Evolutionary conservation across 1,140 invertebrate genomes (phyloP).

Genomic region (Dendrolimus kikuchii): DNA sequence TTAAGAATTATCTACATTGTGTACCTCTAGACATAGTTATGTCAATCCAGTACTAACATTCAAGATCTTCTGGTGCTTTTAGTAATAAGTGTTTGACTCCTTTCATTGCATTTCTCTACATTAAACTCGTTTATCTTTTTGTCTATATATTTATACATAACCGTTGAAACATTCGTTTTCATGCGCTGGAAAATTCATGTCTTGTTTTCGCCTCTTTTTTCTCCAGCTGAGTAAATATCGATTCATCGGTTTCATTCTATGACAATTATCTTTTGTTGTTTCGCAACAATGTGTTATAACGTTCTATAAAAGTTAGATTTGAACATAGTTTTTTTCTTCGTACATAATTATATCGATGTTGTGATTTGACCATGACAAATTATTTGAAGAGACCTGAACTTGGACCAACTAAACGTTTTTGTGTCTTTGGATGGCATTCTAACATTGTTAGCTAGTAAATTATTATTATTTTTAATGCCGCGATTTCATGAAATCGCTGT

Average conservation of each 20-base stretch:
- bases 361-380: constrained; percentile 7
- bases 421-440: background rate
- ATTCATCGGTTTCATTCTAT: constrained; percentile 7
- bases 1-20: constrained; percentile 14
- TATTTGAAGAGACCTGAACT: too few relatives aligned
- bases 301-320: too few relatives aligned
- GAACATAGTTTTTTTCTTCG: too few relatives aligned
- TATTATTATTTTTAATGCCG: background rate
- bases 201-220: constrained; percentile 5
- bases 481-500: background rate
- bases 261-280: constrained; percentile 5
- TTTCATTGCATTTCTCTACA: constrained; percentile 52
- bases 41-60: constrained; percentile 30
- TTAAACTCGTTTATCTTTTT: constrained; percentile 23
- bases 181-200: constrained; percentile 1
- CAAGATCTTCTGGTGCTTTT: constrained; percentile 64
- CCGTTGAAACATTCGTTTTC: background rate
- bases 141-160: constrained; percentile 4
- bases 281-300: too few relatives aligned
- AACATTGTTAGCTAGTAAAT: constrained; percentile 3
- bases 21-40: constrained; percentile 18
- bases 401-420: too few relatives aligned
- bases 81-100: constrained; percentile 50
- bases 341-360: constrained; percentile 7
- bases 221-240: constrained; percentile 8